Base-by-base conservation (phyloP, 2,113 vertebrate genomes). In the Nycticebus coucang region DNA sequence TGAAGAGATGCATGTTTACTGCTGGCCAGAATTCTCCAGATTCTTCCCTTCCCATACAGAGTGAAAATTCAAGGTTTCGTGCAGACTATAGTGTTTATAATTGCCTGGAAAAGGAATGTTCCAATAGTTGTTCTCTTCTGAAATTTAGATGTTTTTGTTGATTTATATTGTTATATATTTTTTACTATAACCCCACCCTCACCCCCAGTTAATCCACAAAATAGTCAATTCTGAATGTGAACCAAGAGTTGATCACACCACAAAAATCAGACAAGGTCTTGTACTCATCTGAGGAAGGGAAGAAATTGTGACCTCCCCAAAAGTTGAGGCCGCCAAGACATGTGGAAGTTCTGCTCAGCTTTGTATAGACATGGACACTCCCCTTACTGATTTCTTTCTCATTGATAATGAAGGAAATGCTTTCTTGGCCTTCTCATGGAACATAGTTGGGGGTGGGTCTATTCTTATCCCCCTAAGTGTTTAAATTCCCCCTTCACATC, bases 121-220 rank as follows among this genome's bases (percentile, higher is more conserved):
- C 50, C 30, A 74, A 83, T 17, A 81, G 19, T 37, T 82, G 10
- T 45, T 5, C 21, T 21, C 14, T 89, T 81, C 21, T 82, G 82
- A 95, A 87, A 87, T 45, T 7, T 18, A 79, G 28, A 55, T 33
- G 69, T 87, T 93, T 78, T 69, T 64, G 22, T 96, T 33, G 55
- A 79, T 72, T 88, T 97, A 22, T 50, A 45, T 9, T 37, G 4
- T 24, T 41, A 41, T 41, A 41, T 41, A 41, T 60, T 69, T 33
- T 57, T 7, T 28, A 72, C 82, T 80, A 53, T 50, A 50, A 50
- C 8, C 45, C 45, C 45, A 50, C 45, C 7, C 45, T 66, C 55
- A 24, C 21, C 1, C 45, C 11, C 2, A 10, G 41, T 74, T 37
- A 79, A 64, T 91, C 33, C 14, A 74, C 2, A 35, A 35, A 12